Evolutionary conservation across 2,797 vertebrate species (phyloP), one percentile per base, ranked within the genome.

Genomic region (Hipposideros larvatus): DNA sequence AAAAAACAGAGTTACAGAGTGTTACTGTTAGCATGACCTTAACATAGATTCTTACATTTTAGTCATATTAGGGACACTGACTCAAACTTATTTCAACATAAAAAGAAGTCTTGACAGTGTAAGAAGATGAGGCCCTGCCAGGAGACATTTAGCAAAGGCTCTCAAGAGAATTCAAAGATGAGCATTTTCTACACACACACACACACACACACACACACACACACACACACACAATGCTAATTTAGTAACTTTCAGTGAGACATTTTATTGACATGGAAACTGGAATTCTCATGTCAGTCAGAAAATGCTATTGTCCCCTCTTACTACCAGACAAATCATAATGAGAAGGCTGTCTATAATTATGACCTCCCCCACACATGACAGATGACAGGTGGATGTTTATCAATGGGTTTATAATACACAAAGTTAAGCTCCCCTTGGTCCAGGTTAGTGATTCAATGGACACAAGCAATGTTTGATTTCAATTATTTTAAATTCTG

Each of bases 401-500:
- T 73, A 59, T 34, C 68, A 78, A 3, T 59, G 46, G 34, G 2
- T 46, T 75, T 91, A 43, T 6, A 77, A 34, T 28, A 55, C 7
- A 37, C 26, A 34, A 7, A 73, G 28, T 61, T 77, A 80, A 34
- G 3, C 59, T 59, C 95, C 5, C 11, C 4, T 96, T 18, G 31
- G 4, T 7, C 5, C 9, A 28, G n/a, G 4, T 43, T 82, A 91
- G 15, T 68, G 51, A 80, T 34, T 55, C 28, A 55, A 85, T 71
- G 24, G 91, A 31, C 26, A 75, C 10, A n/a, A n/a, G 79, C 13
- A 75, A 34, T 8, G 66, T 89, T 82, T 65, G 61, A 87, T 73
- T 94, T 2, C 5, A 11, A 66, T 57, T 24, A 70, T 83, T 95
- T 93, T 90, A 37, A 63, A 87, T 86, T 92, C 51, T 66, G 31